Base-by-base conservation (phyloP, 2,113 vertebrate genomes). In the Albula goreensis region DNA sequence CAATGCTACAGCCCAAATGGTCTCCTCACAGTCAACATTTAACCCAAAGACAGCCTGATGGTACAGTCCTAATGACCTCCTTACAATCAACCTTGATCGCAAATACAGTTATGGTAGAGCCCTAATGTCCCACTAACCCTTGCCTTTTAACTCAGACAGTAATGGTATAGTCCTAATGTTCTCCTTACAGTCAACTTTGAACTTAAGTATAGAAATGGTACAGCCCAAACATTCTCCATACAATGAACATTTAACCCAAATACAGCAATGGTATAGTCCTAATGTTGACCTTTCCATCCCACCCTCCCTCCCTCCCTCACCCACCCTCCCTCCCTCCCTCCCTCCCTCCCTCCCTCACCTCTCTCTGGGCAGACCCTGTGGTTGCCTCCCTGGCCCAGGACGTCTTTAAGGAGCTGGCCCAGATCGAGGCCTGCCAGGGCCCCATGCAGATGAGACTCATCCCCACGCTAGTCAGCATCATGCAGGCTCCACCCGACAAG, bases 381-480 rank as follows among this genome's bases (percentile, higher is more conserved):
- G 98, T 99, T 63, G 97, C 98, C 6, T 98, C 98, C 6, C 92
- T 99, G 93, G 97, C 98, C 83, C 98, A 99, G 94, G 98, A 99
- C 92, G 97, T 99, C 94, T 99, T 99, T 91, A 99, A 99, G 93
- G 98, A 99, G 87, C 94, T 99, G 91, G 97, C 98, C 53, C 98
- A 99, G 91, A 97, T 99, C 13, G 97, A 99, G 92, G 97, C 97
- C 82, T 99, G 98, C 89, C 98, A 99, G 92, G 97, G 95, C 79
- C 97, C 98, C 79, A 98, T 99, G 98, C 98, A 99, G 93, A 97
- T 97, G 96, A 95, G 98, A 51, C 96, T 99, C 83, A 99, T 99
- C 87, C 98, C 98, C 86, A 99, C 98, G 0, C 96, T 99, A 70
- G 95, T 98, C 94, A 99, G 97, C 96, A 99, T 99, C 91, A 99